Conservation (phyloP, 2,113 vertebrate species). For the Melanotaenia duboulayi region DNA sequence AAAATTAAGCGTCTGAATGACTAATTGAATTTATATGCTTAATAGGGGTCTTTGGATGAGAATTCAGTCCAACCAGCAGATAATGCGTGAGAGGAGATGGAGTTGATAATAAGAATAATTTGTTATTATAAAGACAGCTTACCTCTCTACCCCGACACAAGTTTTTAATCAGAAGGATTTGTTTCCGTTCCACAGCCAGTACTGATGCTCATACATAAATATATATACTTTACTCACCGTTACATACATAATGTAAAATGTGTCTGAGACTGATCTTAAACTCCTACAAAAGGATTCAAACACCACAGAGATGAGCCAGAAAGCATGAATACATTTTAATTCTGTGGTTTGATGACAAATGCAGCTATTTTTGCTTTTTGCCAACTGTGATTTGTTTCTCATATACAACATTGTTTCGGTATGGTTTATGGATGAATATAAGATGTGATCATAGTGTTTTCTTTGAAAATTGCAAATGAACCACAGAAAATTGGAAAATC, state of each 20-base stretch:
- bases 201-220: neutral
- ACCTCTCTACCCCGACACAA: no score
- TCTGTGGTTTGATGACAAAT: no score
- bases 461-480: no score
- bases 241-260: neutral
- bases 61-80: constrained; percentile 24
- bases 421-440: no score
- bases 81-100: constrained; percentile 26
- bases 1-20: constrained; percentile 18
- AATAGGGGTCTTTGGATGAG: constrained; percentile 46
- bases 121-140: no score
- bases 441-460: no score
- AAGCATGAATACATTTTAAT: no score
- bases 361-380: neutral
- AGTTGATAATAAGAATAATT: neutral
- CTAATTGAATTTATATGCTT: constrained; percentile 43
- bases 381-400: neutral
- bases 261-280: neutral
- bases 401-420: no score
- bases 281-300: neutral
- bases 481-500: no score
- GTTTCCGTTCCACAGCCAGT: no score
- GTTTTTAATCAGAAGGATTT: no score
- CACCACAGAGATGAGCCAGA: neutral
- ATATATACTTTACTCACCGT: neutral